Conservation (phyloP, 53 echinoderm and acorn worm species). For the Antedon mediterranea region DNA sequence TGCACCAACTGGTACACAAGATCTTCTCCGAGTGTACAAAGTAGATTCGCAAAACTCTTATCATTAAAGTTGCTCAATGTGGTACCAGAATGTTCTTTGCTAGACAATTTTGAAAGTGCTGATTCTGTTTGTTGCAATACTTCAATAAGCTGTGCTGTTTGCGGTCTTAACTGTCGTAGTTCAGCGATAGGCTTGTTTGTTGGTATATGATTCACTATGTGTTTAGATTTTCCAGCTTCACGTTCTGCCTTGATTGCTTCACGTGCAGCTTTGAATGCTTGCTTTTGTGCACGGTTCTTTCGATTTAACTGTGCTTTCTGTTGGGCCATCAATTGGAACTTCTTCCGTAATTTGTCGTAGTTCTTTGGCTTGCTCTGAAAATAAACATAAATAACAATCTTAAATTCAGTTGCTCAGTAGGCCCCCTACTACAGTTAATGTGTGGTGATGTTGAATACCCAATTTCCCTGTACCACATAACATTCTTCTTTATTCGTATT, state of each 20-base stretch:
- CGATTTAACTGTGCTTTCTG: constrained; percentile 93
- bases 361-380: constrained; percentile 99
- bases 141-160: constrained; percentile 95
- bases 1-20: constrained; percentile 94
- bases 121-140: constrained; percentile 96
- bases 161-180: constrained; percentile 61
- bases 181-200: neutral
- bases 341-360: constrained; percentile 96
- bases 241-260: constrained; percentile 69
- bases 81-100: constrained; percentile 9
- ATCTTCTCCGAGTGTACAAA: constrained; percentile 76
- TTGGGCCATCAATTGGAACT: constrained; percentile 95
- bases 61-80: neutral
- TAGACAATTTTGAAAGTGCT: constrained; percentile 59
- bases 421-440: too few species aligned
- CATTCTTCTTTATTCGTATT: too few species aligned
- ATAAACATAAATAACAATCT: too few species aligned
- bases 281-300: constrained; percentile 90
- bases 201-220: neutral
- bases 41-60: constrained; percentile 54
- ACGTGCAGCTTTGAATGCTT: constrained; percentile 88
- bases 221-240: constrained; percentile 11
- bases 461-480: too few species aligned
- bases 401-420: too few species aligned
- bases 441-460: too few species aligned